Conservation (phyloP, 2,797 vertebrate genomes). For the Enteromius argenteus region DNA sequence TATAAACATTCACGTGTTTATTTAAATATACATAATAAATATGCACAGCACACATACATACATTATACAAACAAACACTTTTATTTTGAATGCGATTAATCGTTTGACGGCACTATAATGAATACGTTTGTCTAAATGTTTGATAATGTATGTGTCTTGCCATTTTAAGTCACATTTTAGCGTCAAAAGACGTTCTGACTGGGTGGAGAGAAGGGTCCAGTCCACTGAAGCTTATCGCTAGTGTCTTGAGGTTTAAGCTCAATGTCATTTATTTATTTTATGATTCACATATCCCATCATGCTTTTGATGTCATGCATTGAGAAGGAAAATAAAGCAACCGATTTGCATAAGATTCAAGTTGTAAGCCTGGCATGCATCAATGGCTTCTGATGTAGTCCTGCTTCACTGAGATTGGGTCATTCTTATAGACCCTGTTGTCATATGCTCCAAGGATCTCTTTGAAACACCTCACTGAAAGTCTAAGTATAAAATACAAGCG, state of each 20-base stretch:
- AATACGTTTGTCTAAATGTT: not conserved
- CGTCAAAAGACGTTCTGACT: not conserved
- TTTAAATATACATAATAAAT: too few relatives aligned
- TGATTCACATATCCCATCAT: constrained; percentile 37
- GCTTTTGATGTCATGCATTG: constrained; percentile 65
- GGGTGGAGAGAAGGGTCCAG: constrained; percentile 19
- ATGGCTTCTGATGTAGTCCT: constrained; percentile 65
- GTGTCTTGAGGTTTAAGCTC: constrained; percentile 52
- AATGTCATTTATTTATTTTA: constrained; percentile 47
- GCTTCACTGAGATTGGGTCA: constrained; percentile 60
- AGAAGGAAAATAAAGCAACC: constrained; percentile 47
- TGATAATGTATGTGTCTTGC: not conserved
- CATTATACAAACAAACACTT: too few relatives aligned
- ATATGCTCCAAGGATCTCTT: constrained; percentile 61
- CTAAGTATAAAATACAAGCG: constrained; percentile 11
- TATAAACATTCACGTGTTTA: too few relatives aligned
- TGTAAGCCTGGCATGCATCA: constrained; percentile 36
- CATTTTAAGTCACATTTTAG: not conserved
- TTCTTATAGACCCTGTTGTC: constrained; percentile 67
- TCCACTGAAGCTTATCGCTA: constrained; percentile 42
- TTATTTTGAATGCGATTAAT: too few relatives aligned
- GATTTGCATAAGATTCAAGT: constrained; percentile 63
- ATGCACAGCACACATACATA: too few relatives aligned
- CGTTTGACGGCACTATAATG: too few relatives aligned
- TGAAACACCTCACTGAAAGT: constrained; percentile 61